Evolutionary conservation across 2,888 invertebrate species (phyloP), one percentile per base, ranked within the genome.

Genomic region (Melanchra persicariae): DNA sequence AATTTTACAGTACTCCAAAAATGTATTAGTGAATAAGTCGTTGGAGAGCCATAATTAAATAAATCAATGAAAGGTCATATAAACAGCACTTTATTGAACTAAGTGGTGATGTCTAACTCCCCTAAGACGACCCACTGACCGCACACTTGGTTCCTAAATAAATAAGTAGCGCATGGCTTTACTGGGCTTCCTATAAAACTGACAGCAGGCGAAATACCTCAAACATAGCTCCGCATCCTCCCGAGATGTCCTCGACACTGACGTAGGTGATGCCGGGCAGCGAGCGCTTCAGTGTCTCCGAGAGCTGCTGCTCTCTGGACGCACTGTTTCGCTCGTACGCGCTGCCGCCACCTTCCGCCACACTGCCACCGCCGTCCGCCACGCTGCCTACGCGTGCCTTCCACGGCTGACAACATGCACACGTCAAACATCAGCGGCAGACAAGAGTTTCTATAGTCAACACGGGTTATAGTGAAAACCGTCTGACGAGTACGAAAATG

Each of bases 221-320:
- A 92, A 97, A 98, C 98, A 98, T 98, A 22, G 98, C 98, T 2
- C 98, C 98, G 90, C 98, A 98, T 61, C 98, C 97, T 70, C 98
- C 98, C 22, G 98, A 98, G 58, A 98, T 97, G 87, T 98, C 98
- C 72, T 96, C 95, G 1, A 98, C 97, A 87, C 97, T 96, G 68
- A 98, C 96, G 58, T 95, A 93, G 15, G 96, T 96, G 17, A 97
- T 97, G 62, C 96, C 95, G 0, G 97, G 97, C 88, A 98, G 96
- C 0, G 94, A 85, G n/a, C 87, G 91, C 76, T 90, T 92, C 52
- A 96, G 82, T 0, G 87, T 88, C 8, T 91, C 90, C 0, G 93
- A 91, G 12, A 96, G 84, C 78, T 93, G 91, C 75, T 95, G 89
- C 74, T 96, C 95, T 58, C 93, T 95, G 3, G 92, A 89, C 9